Evolutionary conservation across 2,113 vertebrate species (phyloP), one percentile per base, ranked within the genome.

Genomic region (Microtus montanus): DNA sequence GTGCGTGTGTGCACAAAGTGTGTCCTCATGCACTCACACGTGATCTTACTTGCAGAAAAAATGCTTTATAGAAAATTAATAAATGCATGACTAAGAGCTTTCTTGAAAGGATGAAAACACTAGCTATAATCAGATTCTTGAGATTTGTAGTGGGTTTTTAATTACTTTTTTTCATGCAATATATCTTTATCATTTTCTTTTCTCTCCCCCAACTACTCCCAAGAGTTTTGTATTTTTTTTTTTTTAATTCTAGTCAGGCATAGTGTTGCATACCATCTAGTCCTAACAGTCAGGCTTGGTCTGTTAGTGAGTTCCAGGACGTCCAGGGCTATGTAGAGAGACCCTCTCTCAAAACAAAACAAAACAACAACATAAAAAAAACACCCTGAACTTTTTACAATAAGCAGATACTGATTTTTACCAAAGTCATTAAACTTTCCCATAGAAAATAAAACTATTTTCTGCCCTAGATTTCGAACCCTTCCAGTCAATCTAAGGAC

Each of bases 341-440:
- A 77, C 5, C 38, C 41, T 30, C 6, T 30, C 44, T 30, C 80
- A 30, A 83, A 83, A 64, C 58, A 47, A 47, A 47, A 47, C 47
- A 47, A 83, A 41, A 82, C 52, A 54, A 54, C 14, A 54, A 52
- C 49, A 82, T 44, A 38, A 33, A 89, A 63, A 63, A 58, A 10
- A 58, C 70, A 13, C 70, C 54, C 73, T 89, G 61, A 91, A 85
- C 54, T 64, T 87, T 93, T 91, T 84, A 79, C 19, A 71, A 82
- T 84, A 94, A 93, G 92, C 6, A 87, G 33, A 22, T 80, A 74
- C 58, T 19, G 5, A 93, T 95, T 52, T 95, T 92, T 79, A 89
- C 44, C 71, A 96, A 68, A 92, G 38, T 12, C 58, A 80, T 24
- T 83, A 90, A 94, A 11, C 61, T 54, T 92, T 82, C 80, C 89